phyloP scores from a whole-genome alignment of 2,113 vertebrate species.

The Zonotrichia leucophrys region DNA sequence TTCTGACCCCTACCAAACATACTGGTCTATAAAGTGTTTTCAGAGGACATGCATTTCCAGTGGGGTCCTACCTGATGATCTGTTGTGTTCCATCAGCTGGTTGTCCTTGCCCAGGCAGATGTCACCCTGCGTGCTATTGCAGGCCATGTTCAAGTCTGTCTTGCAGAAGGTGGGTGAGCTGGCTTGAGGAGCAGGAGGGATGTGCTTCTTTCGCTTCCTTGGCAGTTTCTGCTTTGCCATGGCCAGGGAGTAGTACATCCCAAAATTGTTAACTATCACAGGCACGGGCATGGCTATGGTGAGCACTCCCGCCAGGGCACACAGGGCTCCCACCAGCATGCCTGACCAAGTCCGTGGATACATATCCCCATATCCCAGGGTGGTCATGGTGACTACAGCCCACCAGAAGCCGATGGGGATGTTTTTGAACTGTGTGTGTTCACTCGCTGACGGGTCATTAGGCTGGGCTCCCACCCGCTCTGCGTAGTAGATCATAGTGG shows the following conservation, averaged over 20 bases:
- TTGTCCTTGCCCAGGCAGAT: constrained; percentile 85
- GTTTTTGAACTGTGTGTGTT: constrained; percentile 96
- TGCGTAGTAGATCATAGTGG: constrained; percentile 99
- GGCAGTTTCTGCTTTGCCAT: constrained; percentile 99
- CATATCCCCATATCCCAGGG: constrained; percentile 96
- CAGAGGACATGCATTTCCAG: constrained; percentile 66
- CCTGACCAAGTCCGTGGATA: constrained; percentile 97
- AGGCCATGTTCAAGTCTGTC: constrained; percentile 89
- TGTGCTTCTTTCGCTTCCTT: constrained; percentile 96
- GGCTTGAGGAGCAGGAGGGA: constrained; percentile 87
- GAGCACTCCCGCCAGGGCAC: constrained; percentile 91
- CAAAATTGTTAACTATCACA: constrained; percentile 99
- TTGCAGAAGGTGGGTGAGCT: constrained; percentile 92
- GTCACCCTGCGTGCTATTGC: constrained; percentile 92
- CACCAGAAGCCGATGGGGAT: constrained; percentile 99
- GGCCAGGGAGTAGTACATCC: constrained; percentile 98
- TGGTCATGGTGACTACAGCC: constrained; percentile 99
- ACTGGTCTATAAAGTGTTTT: constrained; percentile 69
- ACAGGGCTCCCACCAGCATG: constrained; percentile 95
- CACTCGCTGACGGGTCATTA: constrained; percentile 88
- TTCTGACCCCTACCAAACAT: constrained; percentile 55
- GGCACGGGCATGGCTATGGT: constrained; percentile 99
- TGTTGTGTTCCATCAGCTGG: constrained; percentile 86
- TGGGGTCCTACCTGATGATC: constrained; percentile 87
- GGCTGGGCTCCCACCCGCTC: constrained; percentile 93